Base-by-base conservation (phyloP, 1,140 invertebrate genomes). In the Hyles euphorbiae region DNA sequence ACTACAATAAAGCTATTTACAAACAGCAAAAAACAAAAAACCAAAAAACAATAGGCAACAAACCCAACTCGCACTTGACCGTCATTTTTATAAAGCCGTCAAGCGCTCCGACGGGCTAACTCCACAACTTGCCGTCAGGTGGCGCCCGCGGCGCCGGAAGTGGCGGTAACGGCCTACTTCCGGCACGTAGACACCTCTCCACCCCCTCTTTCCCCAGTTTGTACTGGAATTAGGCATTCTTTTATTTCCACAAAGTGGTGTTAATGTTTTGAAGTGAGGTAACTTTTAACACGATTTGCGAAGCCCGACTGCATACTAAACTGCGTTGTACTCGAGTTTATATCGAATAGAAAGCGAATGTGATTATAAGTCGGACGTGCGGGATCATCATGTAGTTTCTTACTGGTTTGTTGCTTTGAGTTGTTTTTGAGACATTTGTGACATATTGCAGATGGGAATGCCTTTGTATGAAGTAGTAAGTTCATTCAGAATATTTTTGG, bases 141-240 rank as follows among this genome's bases (percentile, higher is more conserved):
- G 55, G 61, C 61, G 51, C 61, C 53, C 53, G 60, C 53, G 63
- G 56, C 56, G 43, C 65, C 65, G 72, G 67, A 72, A 68, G 65
- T 63, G 63, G 58, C 60, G 72, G 66, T 73, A 76, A 75, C 68
- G 63, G 67, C 68, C 67, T 61, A 70, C 72, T 77, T 74, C 72
- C 74, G 70, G 58, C 67, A 67, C 66, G 67, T 64, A 58, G 65
- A 73, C 72, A 68, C 70, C 65, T 68, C 62, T 43, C 59, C 36
- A 40, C 2, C 36, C 36, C 36, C 36, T 40, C 36, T 22, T 0
- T 7, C 11, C 47, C 47, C 47, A 48, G 22, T 48, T 22, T 65
- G 46, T 47, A 65, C 55, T 51, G 11, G 58, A 65, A 65, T 60
- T 65, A 65, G 58, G 51, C 33, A 51, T 54, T 48, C 54, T 63